Evolutionary conservation across 2,797 vertebrate genomes (phyloP).

Genomic region (Leptodon cayanensis): DNA sequence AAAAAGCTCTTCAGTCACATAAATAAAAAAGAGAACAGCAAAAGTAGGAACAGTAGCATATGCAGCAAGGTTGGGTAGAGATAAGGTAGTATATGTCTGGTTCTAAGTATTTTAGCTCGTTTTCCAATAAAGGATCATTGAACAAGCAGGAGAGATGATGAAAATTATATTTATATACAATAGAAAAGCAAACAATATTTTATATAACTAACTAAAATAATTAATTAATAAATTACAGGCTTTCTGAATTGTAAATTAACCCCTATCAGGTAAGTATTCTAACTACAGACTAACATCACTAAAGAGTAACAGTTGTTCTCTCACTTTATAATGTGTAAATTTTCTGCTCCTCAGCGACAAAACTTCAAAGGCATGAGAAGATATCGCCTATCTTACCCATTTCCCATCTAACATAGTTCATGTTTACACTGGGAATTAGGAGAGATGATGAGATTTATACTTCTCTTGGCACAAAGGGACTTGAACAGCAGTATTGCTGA

Average conservation of each 20-base stretch:
- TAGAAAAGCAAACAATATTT: neutral
- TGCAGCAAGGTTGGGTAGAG: neutral
- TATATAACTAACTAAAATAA: neutral
- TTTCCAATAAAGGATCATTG: neutral
- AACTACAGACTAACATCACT: neutral
- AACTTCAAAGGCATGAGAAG: neutral
- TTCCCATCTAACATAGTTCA: neutral
- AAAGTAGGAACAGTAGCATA: neutral
- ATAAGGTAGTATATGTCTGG: neutral
- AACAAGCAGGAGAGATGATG: neutral
- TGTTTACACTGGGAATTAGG: neutral
- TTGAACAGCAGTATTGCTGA: neutral
- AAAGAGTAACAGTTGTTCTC: neutral
- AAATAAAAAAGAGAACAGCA: slow-evolving; percentile 17
- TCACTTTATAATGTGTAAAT: neutral
- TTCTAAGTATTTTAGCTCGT: neutral
- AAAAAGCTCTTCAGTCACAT: slow-evolving; percentile 15
- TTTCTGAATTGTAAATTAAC: neutral
- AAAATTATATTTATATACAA: neutral
- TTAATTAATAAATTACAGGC: neutral
- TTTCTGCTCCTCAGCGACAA: neutral
- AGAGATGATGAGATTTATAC: neutral
- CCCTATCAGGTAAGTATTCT: neutral
- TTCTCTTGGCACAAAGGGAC: neutral
- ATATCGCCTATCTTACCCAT: no score